These are phyloP conservation scores for Lobophora halterata DNA, from an alignment of 2,888 invertebrate genomes.

Conservation along the genomic window DNA sequence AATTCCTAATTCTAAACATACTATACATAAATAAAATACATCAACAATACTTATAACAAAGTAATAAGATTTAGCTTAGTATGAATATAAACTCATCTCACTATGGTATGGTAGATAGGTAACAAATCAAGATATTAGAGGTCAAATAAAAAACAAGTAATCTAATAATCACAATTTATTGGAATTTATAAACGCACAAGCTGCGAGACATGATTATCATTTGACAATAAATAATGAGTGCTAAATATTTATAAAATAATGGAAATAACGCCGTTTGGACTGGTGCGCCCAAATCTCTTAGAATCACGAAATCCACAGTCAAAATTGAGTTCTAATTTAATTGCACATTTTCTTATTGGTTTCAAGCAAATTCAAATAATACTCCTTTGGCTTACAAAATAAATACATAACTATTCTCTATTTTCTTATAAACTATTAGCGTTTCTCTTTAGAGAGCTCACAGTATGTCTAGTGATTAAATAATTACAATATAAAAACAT, in stretches of 20 bases:
- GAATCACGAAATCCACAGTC: slow-evolving; percentile 44
- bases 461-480: slow-evolving; percentile 2
- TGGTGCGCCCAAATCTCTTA: slow-evolving; percentile 68
- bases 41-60: too few species aligned
- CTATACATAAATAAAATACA: too few species aligned
- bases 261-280: slow-evolving; percentile 60
- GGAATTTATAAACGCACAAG: slow-evolving; percentile 77
- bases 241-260: slow-evolving; percentile 65
- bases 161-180: slow-evolving; percentile 77
- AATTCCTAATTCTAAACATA: too few species aligned
- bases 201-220: slow-evolving; percentile 69
- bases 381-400: slow-evolving; percentile 38
- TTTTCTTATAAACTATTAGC: slow-evolving; percentile 25
- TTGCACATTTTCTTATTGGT: slow-evolving; percentile 36
- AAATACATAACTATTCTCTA: slow-evolving; percentile 12
- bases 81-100: too few species aligned
- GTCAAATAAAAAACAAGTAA: slow-evolving; percentile 40
- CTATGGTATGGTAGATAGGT: too few species aligned
- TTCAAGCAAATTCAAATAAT: slow-evolving; percentile 27
- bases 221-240: slow-evolving; percentile 72
- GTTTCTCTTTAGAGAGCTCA: slow-evolving; percentile 43
- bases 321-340: slow-evolving; percentile 37
- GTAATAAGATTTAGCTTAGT: too few species aligned
- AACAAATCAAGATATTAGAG: too few species aligned
- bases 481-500: slow-evolving; percentile 10